phyloP scores from a whole-genome alignment of 2,113 vertebrate species.

The Prietella phreatophila region DNA sequence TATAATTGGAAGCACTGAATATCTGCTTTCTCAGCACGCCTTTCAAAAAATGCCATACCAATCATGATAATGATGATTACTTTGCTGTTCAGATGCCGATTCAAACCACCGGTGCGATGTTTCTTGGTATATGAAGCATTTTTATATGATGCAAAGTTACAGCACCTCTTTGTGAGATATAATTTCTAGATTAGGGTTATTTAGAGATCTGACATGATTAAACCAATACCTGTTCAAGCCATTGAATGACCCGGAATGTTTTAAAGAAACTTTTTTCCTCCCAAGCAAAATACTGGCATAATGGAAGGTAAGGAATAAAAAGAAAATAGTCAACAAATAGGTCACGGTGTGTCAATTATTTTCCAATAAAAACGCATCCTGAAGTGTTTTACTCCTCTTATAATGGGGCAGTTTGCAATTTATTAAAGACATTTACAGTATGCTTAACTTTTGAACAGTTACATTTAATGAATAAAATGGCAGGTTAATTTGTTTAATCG shows the following conservation, averaged over 20 bases:
- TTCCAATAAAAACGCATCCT: not conserved
- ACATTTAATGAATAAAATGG: not conserved
- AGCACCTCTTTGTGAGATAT: conserved; percentile 5
- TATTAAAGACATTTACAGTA: not conserved
- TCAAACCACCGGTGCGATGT: conserved; percentile 16
- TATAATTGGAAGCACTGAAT: conserved; percentile 40
- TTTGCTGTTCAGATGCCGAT: conserved; percentile 36
- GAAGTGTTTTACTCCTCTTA: not conserved
- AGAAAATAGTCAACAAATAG: not conserved
- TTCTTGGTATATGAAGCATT: conserved; percentile 20
- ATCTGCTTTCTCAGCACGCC: conserved; percentile 42
- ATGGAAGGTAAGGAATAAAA: not conserved
- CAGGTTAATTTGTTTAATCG: not conserved
- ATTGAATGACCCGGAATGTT: not conserved
- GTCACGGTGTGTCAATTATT: not conserved
- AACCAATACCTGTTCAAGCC: conserved; percentile 10
- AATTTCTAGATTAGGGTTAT: conserved; percentile 23
- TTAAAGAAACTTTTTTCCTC: not conserved
- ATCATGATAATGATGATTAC: conserved; percentile 50
- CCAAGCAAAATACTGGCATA: not conserved
- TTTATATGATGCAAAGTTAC: conserved; percentile 14
- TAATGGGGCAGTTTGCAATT: not conserved
- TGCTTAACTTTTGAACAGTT: not conserved
- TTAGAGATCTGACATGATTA: conserved; percentile 29
- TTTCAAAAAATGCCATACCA: conserved; percentile 47